A percentile compares a stretch with the other conserved stretches of the same genome.
phyloP scores from a whole-genome alignment of 2,888 invertebrate species.

The Dinocampus coccinellae region DNA sequence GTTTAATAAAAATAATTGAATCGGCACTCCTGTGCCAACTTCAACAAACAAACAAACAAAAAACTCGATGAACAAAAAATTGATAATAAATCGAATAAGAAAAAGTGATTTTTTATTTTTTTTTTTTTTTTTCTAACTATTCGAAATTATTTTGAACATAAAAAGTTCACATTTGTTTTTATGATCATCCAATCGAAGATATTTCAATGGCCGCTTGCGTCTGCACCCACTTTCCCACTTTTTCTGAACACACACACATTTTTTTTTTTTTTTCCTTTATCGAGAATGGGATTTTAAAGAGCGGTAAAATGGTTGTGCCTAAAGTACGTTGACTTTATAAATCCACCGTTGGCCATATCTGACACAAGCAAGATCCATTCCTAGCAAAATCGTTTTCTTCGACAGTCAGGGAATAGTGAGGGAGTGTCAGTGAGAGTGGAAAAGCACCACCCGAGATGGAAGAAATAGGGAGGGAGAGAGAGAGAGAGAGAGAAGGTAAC shows the following conservation, averaged over 20 bases:
- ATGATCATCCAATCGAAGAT: neutral
- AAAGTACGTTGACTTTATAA: conserved; percentile 43
- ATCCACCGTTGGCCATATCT: conserved; percentile 47
- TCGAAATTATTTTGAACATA: neutral
- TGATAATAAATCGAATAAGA: no score
- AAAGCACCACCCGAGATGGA: neutral
- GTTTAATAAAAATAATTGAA: no score
- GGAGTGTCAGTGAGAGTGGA: conserved; percentile 46
- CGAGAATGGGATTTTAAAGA: conserved; percentile 4
- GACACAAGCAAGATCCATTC: conserved; percentile 54
- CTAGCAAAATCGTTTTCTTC: conserved; percentile 59
- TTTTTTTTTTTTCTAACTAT: neutral
- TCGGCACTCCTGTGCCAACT: no score
- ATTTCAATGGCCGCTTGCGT: neutral
- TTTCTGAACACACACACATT: neutral
- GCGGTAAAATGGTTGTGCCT: conserved; percentile 22
- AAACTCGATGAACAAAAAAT: no score
- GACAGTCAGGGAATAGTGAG: conserved; percentile 34
- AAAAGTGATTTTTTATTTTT: neutral
- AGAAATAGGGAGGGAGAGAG: conserved; percentile 24
- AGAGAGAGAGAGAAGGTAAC: no score
- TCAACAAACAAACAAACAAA: no score
- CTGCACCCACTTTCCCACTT: neutral
- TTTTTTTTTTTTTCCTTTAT: neutral
- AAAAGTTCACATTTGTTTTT: neutral